Conservation (phyloP, 2,888 invertebrate genomes). For the Lamproptera curius region DNA sequence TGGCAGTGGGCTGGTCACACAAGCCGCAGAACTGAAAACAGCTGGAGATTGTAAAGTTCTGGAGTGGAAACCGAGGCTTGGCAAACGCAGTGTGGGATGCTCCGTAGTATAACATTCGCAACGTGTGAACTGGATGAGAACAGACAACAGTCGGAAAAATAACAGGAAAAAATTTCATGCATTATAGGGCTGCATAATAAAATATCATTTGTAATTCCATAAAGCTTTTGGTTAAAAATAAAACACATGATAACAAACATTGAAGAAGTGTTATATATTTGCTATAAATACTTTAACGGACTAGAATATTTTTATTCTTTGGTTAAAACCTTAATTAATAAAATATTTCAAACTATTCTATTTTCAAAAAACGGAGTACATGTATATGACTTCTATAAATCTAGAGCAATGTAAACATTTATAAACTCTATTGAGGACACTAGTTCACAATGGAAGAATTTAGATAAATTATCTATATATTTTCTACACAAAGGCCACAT, state of each 20-base stretch:
- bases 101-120: too few relatives aligned
- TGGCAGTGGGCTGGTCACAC: too few relatives aligned
- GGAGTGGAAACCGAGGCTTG: too few relatives aligned
- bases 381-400: neutral
- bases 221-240: too few relatives aligned
- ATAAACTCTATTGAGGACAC: conserved; percentile 30
- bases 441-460: conserved; percentile 57
- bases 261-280: conserved; percentile 15
- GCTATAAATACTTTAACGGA: conserved; percentile 23
- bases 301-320: conserved; percentile 28
- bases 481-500: conserved; percentile 61
- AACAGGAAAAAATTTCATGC: too few relatives aligned
- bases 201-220: too few relatives aligned
- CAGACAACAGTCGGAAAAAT: too few relatives aligned
- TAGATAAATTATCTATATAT: conserved; percentile 40
- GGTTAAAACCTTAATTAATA: conserved; percentile 18
- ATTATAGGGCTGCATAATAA: too few relatives aligned
- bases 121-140: too few relatives aligned
- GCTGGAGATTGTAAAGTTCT: too few relatives aligned
- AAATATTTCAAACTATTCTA: conserved; percentile 11
- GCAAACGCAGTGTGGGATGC: too few relatives aligned
- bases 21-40: too few relatives aligned
- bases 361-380: conserved; percentile 6
- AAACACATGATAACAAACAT: conserved; percentile 12
- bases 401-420: conserved; percentile 20